These are phyloP conservation scores for Zosterops hypoxanthus DNA, from an alignment of 2,113 vertebrate genomes.

Conservation along the genomic window DNA sequence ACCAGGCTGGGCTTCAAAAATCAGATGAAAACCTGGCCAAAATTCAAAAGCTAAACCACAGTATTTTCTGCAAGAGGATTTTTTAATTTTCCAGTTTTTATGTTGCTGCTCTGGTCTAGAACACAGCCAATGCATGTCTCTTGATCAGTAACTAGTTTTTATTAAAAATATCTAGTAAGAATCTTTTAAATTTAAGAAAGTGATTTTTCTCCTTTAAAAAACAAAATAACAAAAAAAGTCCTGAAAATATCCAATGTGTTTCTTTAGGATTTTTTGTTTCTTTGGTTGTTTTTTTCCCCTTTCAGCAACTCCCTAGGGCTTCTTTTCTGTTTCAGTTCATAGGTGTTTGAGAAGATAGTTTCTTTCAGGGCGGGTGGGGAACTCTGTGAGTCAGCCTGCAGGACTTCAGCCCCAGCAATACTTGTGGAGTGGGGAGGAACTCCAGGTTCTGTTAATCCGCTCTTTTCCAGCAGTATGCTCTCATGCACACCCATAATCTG, in stretches of 20 bases:
- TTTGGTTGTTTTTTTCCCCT: background rate
- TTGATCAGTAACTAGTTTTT: background rate
- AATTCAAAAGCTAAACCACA: background rate
- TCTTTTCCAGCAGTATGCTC: background rate
- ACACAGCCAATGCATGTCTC: background rate
- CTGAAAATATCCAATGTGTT: background rate
- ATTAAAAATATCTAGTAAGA: background rate
- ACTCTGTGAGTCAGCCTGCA: conserved; percentile 7
- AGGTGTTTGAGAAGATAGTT: background rate
- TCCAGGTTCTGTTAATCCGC: background rate
- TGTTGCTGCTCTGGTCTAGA: background rate
- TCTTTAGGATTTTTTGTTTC: background rate
- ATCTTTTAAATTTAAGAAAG: background rate
- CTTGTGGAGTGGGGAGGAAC: background rate
- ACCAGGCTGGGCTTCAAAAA: background rate
- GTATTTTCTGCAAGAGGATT: background rate
- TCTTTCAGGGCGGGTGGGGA: conserved; percentile 1
- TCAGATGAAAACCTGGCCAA: background rate
- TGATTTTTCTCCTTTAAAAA: background rate
- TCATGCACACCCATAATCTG: background rate
- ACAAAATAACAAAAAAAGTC: too few species aligned
- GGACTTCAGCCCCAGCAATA: background rate
- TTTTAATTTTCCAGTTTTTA: background rate
- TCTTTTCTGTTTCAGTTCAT: background rate
- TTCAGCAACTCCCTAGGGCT: background rate